Evolutionary conservation across 2,113 vertebrate genomes (phyloP).

Genomic region (Myocastor coypus): DNA sequence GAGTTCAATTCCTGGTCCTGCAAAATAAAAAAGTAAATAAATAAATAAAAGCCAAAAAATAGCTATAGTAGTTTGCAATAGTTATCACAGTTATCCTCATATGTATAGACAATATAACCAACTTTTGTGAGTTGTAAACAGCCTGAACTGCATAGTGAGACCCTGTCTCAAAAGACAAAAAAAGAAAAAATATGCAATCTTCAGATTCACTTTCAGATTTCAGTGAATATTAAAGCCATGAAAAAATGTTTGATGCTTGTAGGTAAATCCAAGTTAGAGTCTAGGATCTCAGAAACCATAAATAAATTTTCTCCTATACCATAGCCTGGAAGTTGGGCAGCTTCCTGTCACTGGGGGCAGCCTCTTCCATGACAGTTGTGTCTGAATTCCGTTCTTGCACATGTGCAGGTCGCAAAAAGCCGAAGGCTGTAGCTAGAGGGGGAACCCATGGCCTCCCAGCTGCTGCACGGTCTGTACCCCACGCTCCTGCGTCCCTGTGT

Average conservation of each 20-base stretch:
- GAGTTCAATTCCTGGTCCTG: too few relatives aligned
- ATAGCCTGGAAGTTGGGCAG: neutral
- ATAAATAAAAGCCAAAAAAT: too few relatives aligned
- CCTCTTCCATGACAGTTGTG: neutral
- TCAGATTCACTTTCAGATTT: constrained; percentile 40
- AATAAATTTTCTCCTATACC: neutral
- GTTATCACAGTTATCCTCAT: neutral
- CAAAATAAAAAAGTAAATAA: too few relatives aligned
- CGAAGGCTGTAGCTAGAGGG: too few relatives aligned
- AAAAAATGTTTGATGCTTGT: neutral
- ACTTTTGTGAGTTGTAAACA: neutral
- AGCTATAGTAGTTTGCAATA: neutral
- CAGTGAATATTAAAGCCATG: neutral
- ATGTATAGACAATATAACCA: neutral
- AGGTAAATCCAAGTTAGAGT: constrained; percentile 32
- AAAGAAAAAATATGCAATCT: too few relatives aligned
- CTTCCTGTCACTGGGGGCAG: neutral
- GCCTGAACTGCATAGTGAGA: too few relatives aligned
- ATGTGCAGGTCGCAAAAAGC: neutral
- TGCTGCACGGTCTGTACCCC: neutral
- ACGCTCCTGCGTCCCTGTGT: accelerated
- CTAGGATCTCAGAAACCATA: neutral
- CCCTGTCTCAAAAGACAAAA: too few relatives aligned
- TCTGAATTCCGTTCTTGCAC: too few relatives aligned
- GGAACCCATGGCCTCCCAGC: neutral